Evolutionary conservation across 2,888 invertebrate species (phyloP).

Genomic region (Aromia moschata): DNA sequence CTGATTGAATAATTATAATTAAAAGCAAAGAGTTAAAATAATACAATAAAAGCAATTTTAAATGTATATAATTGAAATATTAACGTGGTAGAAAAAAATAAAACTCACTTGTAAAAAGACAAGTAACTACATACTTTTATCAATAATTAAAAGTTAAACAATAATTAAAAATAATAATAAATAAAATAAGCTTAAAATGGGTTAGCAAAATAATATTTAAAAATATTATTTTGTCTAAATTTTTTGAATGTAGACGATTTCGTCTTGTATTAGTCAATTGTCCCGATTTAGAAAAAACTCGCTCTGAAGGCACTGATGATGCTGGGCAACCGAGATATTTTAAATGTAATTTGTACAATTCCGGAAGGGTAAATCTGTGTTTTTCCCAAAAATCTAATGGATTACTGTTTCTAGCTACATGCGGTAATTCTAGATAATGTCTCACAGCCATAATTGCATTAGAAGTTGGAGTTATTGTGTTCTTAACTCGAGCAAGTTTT

Average conservation of each 20-base stretch:
- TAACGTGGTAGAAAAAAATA: no score
- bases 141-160: neutral
- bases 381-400: conserved; percentile 13
- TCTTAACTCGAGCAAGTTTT: neutral
- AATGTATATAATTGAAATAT: no score
- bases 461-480: neutral
- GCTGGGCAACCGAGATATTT: neutral
- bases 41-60: no score
- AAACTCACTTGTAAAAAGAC: no score
- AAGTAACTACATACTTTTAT: no score
- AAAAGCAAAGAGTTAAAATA: no score
- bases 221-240: conserved; percentile 1
- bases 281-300: neutral
- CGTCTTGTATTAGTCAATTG: neutral
- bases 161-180: neutral
- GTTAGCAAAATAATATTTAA: neutral
- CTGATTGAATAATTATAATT: no score
- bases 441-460: neutral
- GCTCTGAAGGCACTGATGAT: neutral
- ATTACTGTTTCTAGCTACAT: neutral
- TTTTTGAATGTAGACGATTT: neutral
- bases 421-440: conserved; percentile 12
- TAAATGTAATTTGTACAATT: conserved; percentile 3
- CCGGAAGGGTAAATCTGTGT: neutral
- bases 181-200: neutral